Evolutionary conservation across 1,140 invertebrate species (phyloP), one percentile per base, ranked within the genome.

Genomic region (Pogonomyrmex californicus): DNA sequence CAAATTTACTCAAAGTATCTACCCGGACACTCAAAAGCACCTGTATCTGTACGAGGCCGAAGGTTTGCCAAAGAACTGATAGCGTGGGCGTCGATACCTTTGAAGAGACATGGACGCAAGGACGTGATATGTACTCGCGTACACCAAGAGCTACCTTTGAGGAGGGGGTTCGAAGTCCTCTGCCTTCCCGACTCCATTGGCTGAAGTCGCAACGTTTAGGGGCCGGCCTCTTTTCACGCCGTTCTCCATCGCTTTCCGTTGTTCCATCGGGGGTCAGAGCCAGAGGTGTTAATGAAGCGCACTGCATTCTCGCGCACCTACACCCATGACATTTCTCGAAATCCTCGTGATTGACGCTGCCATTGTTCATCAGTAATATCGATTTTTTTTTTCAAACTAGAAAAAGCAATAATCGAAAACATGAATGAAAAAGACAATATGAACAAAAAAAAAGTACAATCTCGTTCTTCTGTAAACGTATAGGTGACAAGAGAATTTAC

Each of bases 31-130:
- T 62, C 51, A 63, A 85, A 88, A 82, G 70, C 82, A 90, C 87
- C 83, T 86, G 77, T 78, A 92, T 86, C 86, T 89, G 90, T 51
- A 88, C 90, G 78, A 94, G 81, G 79, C 49, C 90, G 88, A 85
- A 91, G 87, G 79, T 90, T 88, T 68, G 88, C 81, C 76, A 92
- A 93, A 91, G 93, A 93, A 95, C 94, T 94, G 94, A 90, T 91
- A 85, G 91, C 82, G 91, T 90, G 71, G 90, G 89, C 88, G 93
- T 91, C 82, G 73, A 49, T 82, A 88, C 75, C 81, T 81, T 85
- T 77, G 71, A 94, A 41, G 41, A 94, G 93, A 93, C 89, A 85
- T 87, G 51, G 56, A 77, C 63, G 75, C 68, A 78, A 91, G 90
- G 83, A 89, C 87, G 89, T 71, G 75, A 58, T 60, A 58, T 87